Conservation (phyloP, 1,140 invertebrate genomes). For the Orussus abietinus region DNA sequence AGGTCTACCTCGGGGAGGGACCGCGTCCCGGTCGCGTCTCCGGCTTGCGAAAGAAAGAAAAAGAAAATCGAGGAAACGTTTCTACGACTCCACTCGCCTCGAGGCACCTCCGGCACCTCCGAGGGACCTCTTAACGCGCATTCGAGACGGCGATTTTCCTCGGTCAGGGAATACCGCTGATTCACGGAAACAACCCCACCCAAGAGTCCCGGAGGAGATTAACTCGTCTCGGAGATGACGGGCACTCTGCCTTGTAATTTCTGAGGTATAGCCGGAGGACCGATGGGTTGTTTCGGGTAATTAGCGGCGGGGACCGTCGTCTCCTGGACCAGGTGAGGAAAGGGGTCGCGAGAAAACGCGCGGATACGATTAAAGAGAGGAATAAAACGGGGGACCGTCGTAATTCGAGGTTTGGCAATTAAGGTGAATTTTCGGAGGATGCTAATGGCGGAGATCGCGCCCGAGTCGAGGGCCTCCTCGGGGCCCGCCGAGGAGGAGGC, state of each 20-base stretch:
- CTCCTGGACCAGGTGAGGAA: too few relatives aligned
- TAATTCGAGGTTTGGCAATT: too few relatives aligned
- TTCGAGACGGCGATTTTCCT: conserved; percentile 33
- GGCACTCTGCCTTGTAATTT: conserved; percentile 31
- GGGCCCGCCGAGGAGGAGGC: neutral
- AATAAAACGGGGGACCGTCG: too few relatives aligned
- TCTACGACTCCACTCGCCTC: neutral
- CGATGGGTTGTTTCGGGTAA: conserved; percentile 50
- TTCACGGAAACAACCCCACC: conserved; percentile 39
- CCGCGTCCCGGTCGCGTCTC: too few relatives aligned
- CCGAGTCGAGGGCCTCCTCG: too few relatives aligned
- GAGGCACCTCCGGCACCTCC: neutral
- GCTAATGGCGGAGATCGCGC: too few relatives aligned
- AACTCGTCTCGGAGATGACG: conserved; percentile 47
- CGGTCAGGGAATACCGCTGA: conserved; percentile 40
- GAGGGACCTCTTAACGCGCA: neutral
- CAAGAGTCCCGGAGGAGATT: conserved; percentile 31
- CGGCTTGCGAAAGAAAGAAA: too few relatives aligned
- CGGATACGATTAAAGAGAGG: too few relatives aligned
- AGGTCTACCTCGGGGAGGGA: too few relatives aligned
- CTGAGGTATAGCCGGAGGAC: conserved; percentile 38
- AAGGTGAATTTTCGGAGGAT: too few relatives aligned
- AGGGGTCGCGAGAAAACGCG: too few relatives aligned
- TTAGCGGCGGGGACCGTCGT: conserved; percentile 34
- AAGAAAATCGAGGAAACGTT: too few relatives aligned